Base-by-base conservation (phyloP, 1,140 invertebrate genomes). In the Varroa destructor region DNA sequence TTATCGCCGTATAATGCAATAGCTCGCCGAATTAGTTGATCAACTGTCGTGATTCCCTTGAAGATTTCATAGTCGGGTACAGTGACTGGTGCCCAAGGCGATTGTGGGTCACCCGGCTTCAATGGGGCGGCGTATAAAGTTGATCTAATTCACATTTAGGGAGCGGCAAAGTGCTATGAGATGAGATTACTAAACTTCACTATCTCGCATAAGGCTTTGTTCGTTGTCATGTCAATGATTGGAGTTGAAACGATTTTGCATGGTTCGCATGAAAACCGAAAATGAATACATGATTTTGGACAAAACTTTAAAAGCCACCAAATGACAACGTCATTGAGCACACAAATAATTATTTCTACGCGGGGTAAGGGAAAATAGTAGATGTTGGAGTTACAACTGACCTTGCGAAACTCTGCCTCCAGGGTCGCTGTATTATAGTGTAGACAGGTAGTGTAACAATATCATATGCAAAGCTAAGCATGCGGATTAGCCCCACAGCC, bases 21-120 rank as follows among this genome's bases (percentile, higher is more conserved):
- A 10, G 61, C 61, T 67, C 61, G 61, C 2, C 61, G 61, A 37
- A 46, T 67, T 46, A 67, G 37, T 37, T 67, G 61, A 67, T 67
- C 61, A 3, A 67, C 61, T 12, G 61, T 67, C 40, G 61, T 67
- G 61, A 67, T 40, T 40, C 61, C 61, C 1, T 67, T 46, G 36
- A 67, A 67, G 61, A 67, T 43, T 46, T 67, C 61, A 12, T 14
- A 40, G 2, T 67, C 61, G 10, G 40, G 12, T 2, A 12, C 37
- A 12, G 12, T 67, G 5, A 43, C 46, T 46, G 61, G 40, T 12
- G 14, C 37, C 61, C 61, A 67, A 12, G 61, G 61, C 12, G 61
- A 67, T 2, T 67, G 46, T 4, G 61, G 12, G 46, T 67, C 61
- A 46, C 2, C 12, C 1, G 61, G 61, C 40, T 67, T 37, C 61